These are phyloP conservation scores for Spheniscus humboldti DNA, from an alignment of 2,797 vertebrate species.

Conservation along the genomic window DNA sequence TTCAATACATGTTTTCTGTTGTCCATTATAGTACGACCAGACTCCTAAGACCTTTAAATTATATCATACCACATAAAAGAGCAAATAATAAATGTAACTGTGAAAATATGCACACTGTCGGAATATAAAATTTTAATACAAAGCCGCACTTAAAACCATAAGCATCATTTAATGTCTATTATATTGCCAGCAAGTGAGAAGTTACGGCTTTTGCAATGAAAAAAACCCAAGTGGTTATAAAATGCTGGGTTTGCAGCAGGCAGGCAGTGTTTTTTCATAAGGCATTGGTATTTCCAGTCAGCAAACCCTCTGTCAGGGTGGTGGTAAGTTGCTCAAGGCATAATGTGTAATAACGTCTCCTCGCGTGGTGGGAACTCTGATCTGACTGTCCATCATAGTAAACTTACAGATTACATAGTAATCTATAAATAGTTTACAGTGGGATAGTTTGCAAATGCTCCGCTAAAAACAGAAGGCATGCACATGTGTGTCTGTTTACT, in stretches of 20 bases:
- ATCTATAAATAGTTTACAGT: background rate
- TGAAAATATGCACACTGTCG: background rate
- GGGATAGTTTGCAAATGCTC: background rate
- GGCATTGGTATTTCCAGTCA: background rate
- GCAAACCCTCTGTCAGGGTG: background rate
- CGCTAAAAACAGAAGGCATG: background rate
- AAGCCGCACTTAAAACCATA: background rate
- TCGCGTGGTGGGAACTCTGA: background rate
- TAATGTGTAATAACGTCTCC: background rate
- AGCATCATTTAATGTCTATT: background rate
- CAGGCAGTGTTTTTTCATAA: background rate
- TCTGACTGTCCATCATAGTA: background rate
- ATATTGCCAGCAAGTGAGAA: background rate
- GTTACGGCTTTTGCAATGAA: background rate
- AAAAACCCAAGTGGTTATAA: background rate
- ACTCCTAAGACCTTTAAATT: background rate
- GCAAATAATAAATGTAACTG: background rate
- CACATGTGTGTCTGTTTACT: background rate
- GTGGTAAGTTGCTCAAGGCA: background rate
- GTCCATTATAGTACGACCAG: background rate
- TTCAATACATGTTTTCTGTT: background rate
- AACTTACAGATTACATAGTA: background rate
- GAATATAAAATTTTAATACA: background rate
- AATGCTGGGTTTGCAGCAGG: background rate
- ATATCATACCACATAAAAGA: background rate